These are phyloP conservation scores for Leptarthrus brevirostris DNA, from an alignment of 2,888 invertebrate genomes.

Conservation along the genomic window DNA sequence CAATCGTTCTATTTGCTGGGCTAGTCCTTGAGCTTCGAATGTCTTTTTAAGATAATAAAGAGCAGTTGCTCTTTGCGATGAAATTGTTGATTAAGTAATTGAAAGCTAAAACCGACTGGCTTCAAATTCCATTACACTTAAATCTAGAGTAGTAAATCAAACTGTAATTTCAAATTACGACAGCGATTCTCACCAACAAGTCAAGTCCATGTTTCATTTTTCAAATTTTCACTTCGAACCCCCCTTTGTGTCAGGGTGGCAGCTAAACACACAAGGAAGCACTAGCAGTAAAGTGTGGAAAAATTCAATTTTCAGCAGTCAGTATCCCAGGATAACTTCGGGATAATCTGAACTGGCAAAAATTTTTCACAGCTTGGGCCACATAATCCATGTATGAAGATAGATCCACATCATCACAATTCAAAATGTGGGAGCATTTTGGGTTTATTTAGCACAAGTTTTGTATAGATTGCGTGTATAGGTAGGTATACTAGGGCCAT, in stretches of 20 bases:
- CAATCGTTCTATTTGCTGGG: too few relatives aligned
- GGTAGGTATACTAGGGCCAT: too few relatives aligned
- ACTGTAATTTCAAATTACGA: not conserved
- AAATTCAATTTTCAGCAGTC: not conserved
- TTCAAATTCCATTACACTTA: too few relatives aligned
- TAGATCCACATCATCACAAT: slow-evolving; percentile 1
- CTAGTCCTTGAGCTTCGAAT: too few relatives aligned
- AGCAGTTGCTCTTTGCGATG: too few relatives aligned
- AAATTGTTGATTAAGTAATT: too few relatives aligned
- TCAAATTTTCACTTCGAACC: not conserved
- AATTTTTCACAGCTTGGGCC: not conserved
- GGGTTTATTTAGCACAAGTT: not conserved
- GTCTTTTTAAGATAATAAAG: too few relatives aligned
- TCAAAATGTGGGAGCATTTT: not conserved
- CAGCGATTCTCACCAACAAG: not conserved
- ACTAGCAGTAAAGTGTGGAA: not conserved
- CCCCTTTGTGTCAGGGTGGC: too few relatives aligned
- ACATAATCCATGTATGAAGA: slow-evolving; percentile 1
- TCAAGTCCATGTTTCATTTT: not conserved
- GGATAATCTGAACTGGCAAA: not conserved
- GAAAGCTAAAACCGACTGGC: too few relatives aligned
- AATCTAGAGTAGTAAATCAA: too few relatives aligned
- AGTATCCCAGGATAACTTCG: not conserved
- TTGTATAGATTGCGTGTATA: not conserved
- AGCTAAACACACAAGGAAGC: not conserved